Conservation (phyloP, 2,797 vertebrate genomes). For the Heterohyrax brucei region DNA sequence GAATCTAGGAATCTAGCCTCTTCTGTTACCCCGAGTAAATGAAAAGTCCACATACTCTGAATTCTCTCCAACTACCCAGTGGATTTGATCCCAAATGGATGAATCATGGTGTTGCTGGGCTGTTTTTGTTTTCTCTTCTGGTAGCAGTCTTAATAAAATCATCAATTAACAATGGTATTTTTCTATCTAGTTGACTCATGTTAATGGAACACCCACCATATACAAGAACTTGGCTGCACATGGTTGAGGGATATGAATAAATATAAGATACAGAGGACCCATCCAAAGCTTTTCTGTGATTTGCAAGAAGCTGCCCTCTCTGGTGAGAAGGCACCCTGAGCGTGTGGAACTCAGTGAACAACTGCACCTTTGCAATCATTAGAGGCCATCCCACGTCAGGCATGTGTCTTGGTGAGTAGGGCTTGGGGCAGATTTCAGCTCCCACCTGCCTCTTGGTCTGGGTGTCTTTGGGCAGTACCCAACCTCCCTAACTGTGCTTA, state of each 20-base stretch:
- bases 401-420: background rate
- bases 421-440: slow-evolving; percentile 3
- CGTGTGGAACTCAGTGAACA: background rate
- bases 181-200: background rate
- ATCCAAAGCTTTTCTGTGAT: background rate
- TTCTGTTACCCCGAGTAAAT: background rate
- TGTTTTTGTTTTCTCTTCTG: background rate
- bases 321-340: background rate
- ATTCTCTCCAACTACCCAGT: slow-evolving; percentile 31
- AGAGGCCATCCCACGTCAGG: background rate
- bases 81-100: slow-evolving; percentile 37
- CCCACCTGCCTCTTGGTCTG: background rate
- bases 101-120: background rate
- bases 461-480: background rate
- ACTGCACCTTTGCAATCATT: background rate
- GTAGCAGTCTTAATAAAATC: background rate
- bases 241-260: slow-evolving; percentile 17
- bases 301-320: background rate
- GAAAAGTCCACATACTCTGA: slow-evolving; percentile 51
- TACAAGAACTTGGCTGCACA: background rate
- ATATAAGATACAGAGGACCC: background rate
- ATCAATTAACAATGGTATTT: background rate
- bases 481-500: background rate
- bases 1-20: background rate
- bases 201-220: background rate